Conservation (phyloP, 2,797 vertebrate genomes). For the Mus spretus region DNA sequence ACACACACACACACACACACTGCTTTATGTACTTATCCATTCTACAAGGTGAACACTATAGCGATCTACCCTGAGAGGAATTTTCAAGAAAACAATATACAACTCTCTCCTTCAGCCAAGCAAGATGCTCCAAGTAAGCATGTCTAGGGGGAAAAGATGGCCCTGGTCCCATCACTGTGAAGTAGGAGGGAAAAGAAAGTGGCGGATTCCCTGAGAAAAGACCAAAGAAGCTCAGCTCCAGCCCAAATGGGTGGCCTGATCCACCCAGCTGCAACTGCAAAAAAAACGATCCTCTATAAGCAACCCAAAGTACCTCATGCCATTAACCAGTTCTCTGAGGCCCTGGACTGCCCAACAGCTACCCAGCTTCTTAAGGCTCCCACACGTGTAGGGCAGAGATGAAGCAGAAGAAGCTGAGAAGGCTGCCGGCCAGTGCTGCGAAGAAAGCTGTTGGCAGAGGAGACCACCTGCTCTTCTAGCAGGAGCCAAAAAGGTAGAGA, state of each 20-base stretch:
- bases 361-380: background rate
- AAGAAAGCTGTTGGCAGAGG: background rate
- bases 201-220: background rate
- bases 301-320: background rate
- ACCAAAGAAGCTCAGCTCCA: background rate
- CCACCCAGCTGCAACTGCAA: background rate
- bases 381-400: background rate
- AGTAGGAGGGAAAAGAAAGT: background rate
- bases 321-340: background rate
- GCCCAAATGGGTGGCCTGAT: background rate
- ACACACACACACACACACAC: background rate
- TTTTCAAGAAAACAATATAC: background rate
- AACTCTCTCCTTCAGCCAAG: background rate
- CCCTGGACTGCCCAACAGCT: background rate
- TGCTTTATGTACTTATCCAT: background rate
- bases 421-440: background rate
- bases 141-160: background rate
- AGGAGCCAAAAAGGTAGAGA: background rate
- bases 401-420: background rate
- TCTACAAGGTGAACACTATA: background rate
- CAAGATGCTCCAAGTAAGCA: background rate
- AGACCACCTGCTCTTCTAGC: too few relatives aligned
- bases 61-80: background rate
- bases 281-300: background rate
- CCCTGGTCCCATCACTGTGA: background rate